Percentiles rank a stretch among this genome's conserved stretches.
phyloP scores from a whole-genome alignment of 1,140 invertebrate species.

The Telenomus remus region DNA sequence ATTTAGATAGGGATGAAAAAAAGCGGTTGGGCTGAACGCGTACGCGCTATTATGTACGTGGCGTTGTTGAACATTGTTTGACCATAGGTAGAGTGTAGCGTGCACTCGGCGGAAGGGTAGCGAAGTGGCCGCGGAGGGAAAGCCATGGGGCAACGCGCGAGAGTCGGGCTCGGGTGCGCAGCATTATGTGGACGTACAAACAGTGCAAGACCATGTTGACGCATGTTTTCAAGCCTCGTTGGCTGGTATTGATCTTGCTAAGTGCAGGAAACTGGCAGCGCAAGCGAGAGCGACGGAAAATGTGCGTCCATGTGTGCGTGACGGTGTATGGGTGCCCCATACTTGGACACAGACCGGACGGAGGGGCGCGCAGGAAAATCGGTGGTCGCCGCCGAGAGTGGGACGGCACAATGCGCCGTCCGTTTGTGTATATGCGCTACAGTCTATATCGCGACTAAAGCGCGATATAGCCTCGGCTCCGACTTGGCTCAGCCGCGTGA shows the following conservation, averaged over 20 bases:
- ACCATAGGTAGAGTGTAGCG: constrained; percentile 59
- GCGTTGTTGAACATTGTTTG: constrained; percentile 74
- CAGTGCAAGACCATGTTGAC: constrained; percentile 77
- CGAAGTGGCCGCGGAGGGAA: constrained; percentile 61
- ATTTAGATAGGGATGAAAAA: constrained; percentile 15
- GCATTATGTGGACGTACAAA: constrained; percentile 75
- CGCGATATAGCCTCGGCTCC: constrained; percentile 56
- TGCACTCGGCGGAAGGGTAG: constrained; percentile 58
- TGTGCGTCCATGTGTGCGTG: constrained; percentile 42
- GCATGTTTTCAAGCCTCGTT: constrained; percentile 78
- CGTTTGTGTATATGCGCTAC: constrained; percentile 53
- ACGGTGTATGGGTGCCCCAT: constrained; percentile 33
- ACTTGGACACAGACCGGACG: constrained; percentile 40
- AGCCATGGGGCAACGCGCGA: constrained; percentile 13
- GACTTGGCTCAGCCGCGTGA: constrained; percentile 61
- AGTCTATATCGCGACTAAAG: constrained; percentile 56
- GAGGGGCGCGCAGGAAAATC: constrained; percentile 31
- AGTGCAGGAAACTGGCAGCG: constrained; percentile 74
- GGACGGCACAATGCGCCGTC: constrained; percentile 50
- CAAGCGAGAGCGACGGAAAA: constrained; percentile 51
- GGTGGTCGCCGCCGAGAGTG: constrained; percentile 37
- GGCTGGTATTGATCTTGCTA: constrained; percentile 78
- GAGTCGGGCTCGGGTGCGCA: constrained; percentile 63
- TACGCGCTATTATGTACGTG: constrained; percentile 72
- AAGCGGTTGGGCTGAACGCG: constrained; percentile 55